Evolutionary conservation across 2,888 invertebrate species (phyloP), one percentile per base, ranked within the genome.

Genomic region (Cryptops parisi): DNA sequence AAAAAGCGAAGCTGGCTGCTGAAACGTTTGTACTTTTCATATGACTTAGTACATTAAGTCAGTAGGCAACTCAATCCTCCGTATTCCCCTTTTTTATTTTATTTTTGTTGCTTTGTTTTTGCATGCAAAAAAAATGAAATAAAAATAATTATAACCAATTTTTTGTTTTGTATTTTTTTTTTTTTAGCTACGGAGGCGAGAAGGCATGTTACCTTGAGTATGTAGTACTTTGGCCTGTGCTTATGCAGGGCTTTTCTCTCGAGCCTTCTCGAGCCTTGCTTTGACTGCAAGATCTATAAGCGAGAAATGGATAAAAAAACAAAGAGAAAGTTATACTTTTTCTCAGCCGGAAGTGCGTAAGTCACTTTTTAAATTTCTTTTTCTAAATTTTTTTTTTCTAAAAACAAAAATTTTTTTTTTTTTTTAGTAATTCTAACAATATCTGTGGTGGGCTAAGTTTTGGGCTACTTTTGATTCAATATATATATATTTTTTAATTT

Each of bases 231-330:
- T 73, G 76, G 77, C 82, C 86, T 87, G 57, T 55, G 57, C 85
- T 86, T 83, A 78, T 77, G 72, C 72, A 78, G 75, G 78, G 81
- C 77, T 78, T 89, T 87, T 78, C 86, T 86, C 83, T 82, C 82
- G 87, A 86, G 78, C 87, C 85, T 79, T 88, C 88, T 81, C 88
- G 84, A 79, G 88, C 82, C 87, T 79, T 88, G 86, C 83, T 89
- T 90, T 88, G 89, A 89, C 88, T 89, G 89, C 84, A 88, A 88
- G 84, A 89, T 89, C 88, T 89, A 88, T 84, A 87, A 82, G 81
- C 81, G 80, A 54, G 80, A 84, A 87, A 82, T 81, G 81, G 81
- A 81, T 81, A 82, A 82, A 54, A 81, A 80, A 81, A 26, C 40
- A 50, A 54, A 44, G 43, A 50, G 52, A 54, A 54, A 23, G 38